Conservation (phyloP, 2,888 invertebrate species). For the Thysanoteuthis rhombus region DNA sequence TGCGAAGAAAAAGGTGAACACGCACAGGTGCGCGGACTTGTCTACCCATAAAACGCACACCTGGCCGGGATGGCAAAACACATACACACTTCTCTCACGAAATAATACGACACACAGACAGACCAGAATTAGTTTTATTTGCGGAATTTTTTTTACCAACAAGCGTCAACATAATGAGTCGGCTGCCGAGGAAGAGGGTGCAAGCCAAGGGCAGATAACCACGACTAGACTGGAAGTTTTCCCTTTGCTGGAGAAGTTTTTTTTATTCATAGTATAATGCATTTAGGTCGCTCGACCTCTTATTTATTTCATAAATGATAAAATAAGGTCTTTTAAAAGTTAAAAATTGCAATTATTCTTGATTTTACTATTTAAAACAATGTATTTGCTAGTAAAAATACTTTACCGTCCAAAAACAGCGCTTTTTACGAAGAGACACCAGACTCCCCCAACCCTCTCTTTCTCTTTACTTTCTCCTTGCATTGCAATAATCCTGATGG, state of each 20-base stretch:
- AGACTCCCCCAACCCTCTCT: too few relatives aligned
- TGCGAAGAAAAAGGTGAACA: not conserved
- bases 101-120: slow-evolving; percentile 30
- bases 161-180: slow-evolving; percentile 30
- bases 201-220: slow-evolving; percentile 25
- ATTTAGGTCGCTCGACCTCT: not conserved
- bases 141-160: slow-evolving; percentile 30
- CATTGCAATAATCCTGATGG: too few relatives aligned
- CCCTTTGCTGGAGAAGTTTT: not conserved
- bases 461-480: too few relatives aligned
- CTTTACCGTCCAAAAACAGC: not conserved
- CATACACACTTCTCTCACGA: slow-evolving; percentile 28
- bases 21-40: slow-evolving; percentile 12
- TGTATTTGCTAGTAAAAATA: not conserved
- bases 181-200: slow-evolving; percentile 25
- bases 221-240: not conserved
- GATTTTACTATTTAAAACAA: too few relatives aligned
- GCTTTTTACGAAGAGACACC: not conserved
- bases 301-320: not conserved
- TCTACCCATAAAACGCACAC: not conserved
- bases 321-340: not conserved
- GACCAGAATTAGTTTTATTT: slow-evolving; percentile 30
- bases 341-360: too few relatives aligned
- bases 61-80: slow-evolving; percentile 20
- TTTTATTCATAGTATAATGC: not conserved